phyloP scores from a whole-genome alignment of 2,797 vertebrate genomes.

The Masticophis lateralis region DNA sequence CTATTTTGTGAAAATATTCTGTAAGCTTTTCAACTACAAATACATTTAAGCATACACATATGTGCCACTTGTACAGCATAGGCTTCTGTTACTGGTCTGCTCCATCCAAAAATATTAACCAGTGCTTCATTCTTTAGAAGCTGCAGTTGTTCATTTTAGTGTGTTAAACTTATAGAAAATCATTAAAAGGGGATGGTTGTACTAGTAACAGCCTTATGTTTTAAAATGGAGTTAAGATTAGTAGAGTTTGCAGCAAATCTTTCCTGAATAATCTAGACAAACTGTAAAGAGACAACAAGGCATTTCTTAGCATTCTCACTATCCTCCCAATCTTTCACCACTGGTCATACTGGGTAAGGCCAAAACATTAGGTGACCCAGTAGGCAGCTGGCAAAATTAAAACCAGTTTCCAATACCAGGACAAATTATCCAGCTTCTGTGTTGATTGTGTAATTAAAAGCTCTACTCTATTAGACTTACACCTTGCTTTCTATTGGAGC shows the following conservation, averaged over 20 bases:
- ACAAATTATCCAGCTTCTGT: neutral
- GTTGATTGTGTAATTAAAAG: neutral
- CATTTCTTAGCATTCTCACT: neutral
- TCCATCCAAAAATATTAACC: neutral
- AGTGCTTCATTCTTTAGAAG: neutral
- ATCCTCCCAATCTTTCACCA: neutral
- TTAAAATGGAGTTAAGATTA: neutral
- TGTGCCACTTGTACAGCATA: neutral
- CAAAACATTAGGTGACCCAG: neutral
- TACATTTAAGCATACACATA: neutral
- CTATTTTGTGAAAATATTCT: neutral
- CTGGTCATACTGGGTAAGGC: neutral
- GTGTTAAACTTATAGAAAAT: neutral
- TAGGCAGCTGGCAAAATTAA: neutral
- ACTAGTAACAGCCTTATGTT: neutral
- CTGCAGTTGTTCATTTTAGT: neutral
- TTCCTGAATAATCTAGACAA: neutral
- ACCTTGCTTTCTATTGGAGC: neutral
- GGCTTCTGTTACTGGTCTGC: neutral
- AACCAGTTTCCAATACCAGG: neutral
- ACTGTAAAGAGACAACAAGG: neutral
- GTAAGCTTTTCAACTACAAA: neutral
- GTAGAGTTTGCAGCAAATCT: neutral
- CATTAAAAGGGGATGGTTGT: neutral
- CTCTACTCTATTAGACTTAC: neutral